Base-by-base conservation (phyloP, 2,113 vertebrate genomes). In the Phyllopteryx taeniolatus region DNA sequence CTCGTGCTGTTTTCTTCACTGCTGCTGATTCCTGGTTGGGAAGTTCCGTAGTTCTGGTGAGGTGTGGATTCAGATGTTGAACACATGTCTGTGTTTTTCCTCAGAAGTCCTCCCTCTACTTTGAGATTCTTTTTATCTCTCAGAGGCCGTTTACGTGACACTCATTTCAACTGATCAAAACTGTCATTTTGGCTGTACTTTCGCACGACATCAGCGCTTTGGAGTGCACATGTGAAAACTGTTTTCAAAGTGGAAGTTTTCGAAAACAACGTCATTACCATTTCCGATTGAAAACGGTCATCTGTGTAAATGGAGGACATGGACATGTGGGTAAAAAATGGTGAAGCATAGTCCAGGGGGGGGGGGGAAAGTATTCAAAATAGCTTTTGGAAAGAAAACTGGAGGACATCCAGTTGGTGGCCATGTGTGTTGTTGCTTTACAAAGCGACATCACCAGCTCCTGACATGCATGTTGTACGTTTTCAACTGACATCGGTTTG, bases 41-140 rank as follows among this genome's bases (percentile, higher is more conserved):
- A n/a, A 39, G 49, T 66, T 47, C 7, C 15, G 11, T 13, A 56
- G 79, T 76, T 80, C 62, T 77, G 67, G 64, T 80, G 79, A 87
- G 70, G 80, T 67, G 73, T 85, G 80, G 81, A 75, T 81, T 66
- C 91, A 91, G 88, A 80, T 91, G 91, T 81, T 78, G 78, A 83
- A 83, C 91, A 92, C 85, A 90, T 92, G 91, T 82, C 70, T 8
- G 15, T 60, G 68, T 66, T 67, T 69, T 78, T 47, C 64, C 56
- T 76, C 73, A n/a, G 42, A 70, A 54, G 54, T 65, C 33, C 77
- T 75, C 71, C 60, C 67, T 43, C 75, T 27, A 53, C 39, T 71
- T 72, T 67, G 8, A 70, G 33, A 67, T 81, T 73, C 73, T 79
- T 81, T 83, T 72, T 74, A 72, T 80, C 33, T 74, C 81, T 68